Conservation (phyloP, 2,797 vertebrate species). For the Carduelis carduelis region DNA sequence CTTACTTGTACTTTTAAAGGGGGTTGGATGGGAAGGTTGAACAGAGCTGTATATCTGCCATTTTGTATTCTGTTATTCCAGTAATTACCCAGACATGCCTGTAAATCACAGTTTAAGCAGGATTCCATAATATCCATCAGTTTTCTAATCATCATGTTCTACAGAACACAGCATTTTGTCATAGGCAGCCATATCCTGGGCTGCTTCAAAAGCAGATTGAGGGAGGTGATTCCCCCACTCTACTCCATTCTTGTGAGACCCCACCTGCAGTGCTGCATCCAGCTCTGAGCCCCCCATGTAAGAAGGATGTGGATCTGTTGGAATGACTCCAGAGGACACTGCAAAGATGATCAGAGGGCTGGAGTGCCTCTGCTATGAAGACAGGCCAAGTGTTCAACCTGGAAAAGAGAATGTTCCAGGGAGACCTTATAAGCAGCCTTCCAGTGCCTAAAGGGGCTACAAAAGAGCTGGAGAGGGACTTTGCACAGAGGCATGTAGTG, state of each 20-base stretch:
- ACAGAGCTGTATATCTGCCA: not conserved
- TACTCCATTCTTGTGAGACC: not conserved
- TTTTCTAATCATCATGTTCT: not conserved
- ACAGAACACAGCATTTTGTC: not conserved
- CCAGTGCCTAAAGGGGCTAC: not conserved
- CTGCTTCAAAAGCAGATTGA: not conserved
- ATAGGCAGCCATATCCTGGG: not conserved
- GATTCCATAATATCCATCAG: not conserved
- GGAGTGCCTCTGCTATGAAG: not conserved
- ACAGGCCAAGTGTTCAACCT: not conserved
- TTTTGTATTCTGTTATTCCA: not conserved
- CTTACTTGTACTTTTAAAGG: not conserved
- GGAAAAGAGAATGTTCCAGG: not conserved
- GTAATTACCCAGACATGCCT: not conserved
- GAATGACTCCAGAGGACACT: not conserved
- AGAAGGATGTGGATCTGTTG: not conserved
- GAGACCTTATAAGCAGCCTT: not conserved
- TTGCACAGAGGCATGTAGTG: not conserved
- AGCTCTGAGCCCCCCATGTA: not conserved
- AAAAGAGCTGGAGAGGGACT: not conserved
- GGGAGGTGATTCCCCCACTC: too few species aligned
- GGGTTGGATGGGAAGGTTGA: accelerated
- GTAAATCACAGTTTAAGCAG: not conserved
- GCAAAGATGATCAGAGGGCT: not conserved
- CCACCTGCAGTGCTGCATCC: not conserved